phyloP scores from a whole-genome alignment of 2,888 invertebrate genomes.

The Nudaria mundana region DNA sequence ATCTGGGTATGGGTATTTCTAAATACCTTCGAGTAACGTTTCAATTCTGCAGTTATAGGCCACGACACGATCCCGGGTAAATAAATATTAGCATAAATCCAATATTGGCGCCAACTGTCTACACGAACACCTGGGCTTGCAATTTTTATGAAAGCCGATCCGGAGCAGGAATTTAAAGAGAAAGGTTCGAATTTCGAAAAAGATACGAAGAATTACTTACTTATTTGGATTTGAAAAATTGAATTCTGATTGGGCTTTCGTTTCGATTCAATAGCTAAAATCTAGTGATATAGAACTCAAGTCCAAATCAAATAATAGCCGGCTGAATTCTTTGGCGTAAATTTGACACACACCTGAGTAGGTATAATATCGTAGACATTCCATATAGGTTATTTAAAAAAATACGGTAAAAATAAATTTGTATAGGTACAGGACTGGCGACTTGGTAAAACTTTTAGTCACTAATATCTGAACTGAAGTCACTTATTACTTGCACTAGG shows the following conservation, averaged over 20 bases:
- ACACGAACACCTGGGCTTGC: constrained; percentile 49
- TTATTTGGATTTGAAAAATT: constrained; percentile 5
- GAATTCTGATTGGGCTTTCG: not conserved
- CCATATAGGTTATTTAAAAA: no score
- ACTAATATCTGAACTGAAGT: no score
- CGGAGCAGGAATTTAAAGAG: not conserved
- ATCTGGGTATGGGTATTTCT: no score
- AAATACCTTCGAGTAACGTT: no score
- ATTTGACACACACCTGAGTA: no score
- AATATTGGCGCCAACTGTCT: constrained; percentile 53
- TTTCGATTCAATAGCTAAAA: not conserved
- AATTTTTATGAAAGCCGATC: constrained; percentile 45
- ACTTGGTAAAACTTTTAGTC: no score
- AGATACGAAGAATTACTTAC: constrained; percentile 4
- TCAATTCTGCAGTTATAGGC: not conserved
- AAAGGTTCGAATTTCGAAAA: not conserved
- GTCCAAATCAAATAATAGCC: no score
- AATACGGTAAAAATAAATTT: no score
- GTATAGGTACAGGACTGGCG: no score
- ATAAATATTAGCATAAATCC: constrained; percentile 73
- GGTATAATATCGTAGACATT: no score
- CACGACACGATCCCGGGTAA: constrained; percentile 40
- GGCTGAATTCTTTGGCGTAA: no score
- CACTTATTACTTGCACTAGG: no score
- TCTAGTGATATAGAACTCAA: not conserved